Evolutionary conservation across 2,888 invertebrate genomes (phyloP).

Genomic region (Dryomyza anilis): DNA sequence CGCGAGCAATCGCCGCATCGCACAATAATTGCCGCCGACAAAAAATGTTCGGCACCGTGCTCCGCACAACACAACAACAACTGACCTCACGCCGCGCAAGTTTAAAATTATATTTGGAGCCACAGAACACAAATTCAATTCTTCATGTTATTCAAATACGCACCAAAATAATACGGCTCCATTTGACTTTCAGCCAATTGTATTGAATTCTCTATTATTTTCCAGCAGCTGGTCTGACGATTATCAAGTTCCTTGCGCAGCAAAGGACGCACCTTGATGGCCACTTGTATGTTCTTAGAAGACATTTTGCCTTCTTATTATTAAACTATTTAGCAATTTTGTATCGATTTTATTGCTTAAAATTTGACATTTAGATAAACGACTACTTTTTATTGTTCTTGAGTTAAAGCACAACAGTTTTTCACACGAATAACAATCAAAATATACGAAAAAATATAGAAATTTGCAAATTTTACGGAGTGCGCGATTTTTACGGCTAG

Average conservation of each 20-base stretch:
- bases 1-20: too few species aligned
- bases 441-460: not conserved
- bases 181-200: constrained; percentile 65
- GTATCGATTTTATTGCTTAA: not conserved
- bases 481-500: not conserved
- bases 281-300: constrained; percentile 69
- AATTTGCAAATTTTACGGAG: not conserved
- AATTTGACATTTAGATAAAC: constrained; percentile 5
- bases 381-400: not conserved
- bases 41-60: not conserved
- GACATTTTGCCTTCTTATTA: constrained; percentile 35
- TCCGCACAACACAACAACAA: not conserved
- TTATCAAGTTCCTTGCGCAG: constrained; percentile 72
- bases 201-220: constrained; percentile 67
- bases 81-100: not conserved
- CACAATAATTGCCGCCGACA: too few species aligned
- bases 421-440: constrained; percentile 1
- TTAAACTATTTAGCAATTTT: not conserved
- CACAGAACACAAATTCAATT: too few species aligned
- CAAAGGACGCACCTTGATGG: constrained; percentile 74
- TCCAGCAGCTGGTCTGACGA: constrained; percentile 69
- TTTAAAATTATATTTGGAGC: too few species aligned
- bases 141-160: constrained; percentile 29
- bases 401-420: not conserved
- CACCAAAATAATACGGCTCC: constrained; percentile 62